Evolutionary conservation across 1,140 invertebrate species (phyloP).

Genomic region (Diabrotica virgifera): DNA sequence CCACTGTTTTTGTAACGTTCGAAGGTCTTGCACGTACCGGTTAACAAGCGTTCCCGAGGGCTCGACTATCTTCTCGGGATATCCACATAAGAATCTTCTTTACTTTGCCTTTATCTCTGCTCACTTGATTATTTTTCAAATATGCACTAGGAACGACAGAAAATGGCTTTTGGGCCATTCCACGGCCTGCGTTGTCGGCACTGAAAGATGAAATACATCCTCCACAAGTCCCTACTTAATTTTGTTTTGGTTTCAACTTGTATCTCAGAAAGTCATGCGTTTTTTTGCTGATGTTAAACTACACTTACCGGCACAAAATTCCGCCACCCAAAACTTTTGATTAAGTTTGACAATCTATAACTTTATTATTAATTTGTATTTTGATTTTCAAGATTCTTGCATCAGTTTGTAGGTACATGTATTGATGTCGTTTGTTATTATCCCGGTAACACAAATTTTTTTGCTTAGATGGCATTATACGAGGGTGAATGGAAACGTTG

Average conservation of each 20-base stretch:
- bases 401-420: too few relatives aligned
- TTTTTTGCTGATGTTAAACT: too few relatives aligned
- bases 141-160: not conserved
- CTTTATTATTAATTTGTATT: too few relatives aligned
- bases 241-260: not conserved
- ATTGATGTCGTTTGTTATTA: too few relatives aligned
- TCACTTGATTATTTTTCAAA: slow-evolving; percentile 3
- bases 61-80: slow-evolving; percentile 1
- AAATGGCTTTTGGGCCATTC: not conserved
- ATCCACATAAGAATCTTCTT: slow-evolving; percentile 2
- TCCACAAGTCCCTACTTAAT: not conserved
- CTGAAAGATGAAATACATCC: slow-evolving; percentile 1
- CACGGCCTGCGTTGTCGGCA: not conserved
- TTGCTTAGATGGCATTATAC: too few relatives aligned
- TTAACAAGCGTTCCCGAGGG: not conserved
- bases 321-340: too few relatives aligned
- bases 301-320: too few relatives aligned
- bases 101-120: not conserved
- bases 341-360: too few relatives aligned
- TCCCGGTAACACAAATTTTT: too few relatives aligned
- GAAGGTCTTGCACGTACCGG: not conserved
- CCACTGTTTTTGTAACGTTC: not conserved
- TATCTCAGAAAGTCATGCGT: too few relatives aligned
- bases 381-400: too few relatives aligned
- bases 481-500: too few relatives aligned